Base-by-base conservation (phyloP, 2,797 vertebrate genomes). In the Chelon labrosus region DNA sequence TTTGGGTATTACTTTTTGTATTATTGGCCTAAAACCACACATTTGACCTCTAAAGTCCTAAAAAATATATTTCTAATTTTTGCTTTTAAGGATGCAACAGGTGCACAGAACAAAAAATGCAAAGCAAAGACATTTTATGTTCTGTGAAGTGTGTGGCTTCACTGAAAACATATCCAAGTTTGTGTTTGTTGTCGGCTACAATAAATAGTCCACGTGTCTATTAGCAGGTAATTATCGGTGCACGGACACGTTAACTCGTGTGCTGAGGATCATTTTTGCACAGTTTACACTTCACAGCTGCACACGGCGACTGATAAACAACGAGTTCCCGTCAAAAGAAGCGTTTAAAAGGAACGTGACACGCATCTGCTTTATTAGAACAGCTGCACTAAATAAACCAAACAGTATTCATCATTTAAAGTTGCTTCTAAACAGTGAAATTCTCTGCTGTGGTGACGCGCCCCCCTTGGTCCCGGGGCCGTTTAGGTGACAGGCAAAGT, bases 401-500 rank as follows among this genome's bases (percentile, higher is more conserved):
- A 13, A 42, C 41, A 59, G 5, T 57, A 46, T 7, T n/a, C 9
- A 12, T 31, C 1, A 9, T 14, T 25, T 31, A 50, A 39, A n/a
- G 0, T 10, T 52, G 14, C 7, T 42, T 3, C 1, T 16, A 37
- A 27, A 47, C 8, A 50, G 14, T 46, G 25, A n/a, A 65, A 57
- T 58, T 25, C 20, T 14, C 7, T 16, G 46, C n/a, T 8, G 3
- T 13, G 4, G 27, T 11, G 10, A 1, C 10, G 49, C 9, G 5
- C 2, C 46, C 9, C 1, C 22, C 3, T 22, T 22, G 22, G 22
- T 22, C 68, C 54, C 51, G 55, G 27, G 56, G 70, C 71, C 70
- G 74, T 70, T 80, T 54, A 39, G 68, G 39, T 61, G 73, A 74
- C 73, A 35, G 51, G 76, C 79, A 50, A 39, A 72, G 72, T 77